Conservation (phyloP, 92 coral and sea anemone species). For the Porites cylindrica region DNA sequence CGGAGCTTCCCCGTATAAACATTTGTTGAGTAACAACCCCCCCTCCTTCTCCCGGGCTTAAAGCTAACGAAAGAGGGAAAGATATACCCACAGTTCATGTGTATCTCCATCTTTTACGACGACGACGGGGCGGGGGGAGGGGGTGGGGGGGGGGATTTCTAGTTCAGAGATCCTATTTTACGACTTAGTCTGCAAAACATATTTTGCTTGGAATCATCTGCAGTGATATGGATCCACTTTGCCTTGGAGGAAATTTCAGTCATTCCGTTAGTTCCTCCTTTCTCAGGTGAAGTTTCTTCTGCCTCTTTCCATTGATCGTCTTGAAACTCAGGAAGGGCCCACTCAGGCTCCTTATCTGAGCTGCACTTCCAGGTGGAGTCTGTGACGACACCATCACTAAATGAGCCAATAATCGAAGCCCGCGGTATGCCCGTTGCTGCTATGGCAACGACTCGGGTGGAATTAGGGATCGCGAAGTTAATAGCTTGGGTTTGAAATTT, state of each 20-base stretch:
- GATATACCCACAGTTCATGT: too few species aligned
- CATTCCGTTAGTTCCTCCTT: background rate
- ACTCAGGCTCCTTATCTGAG: background rate
- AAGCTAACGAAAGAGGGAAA: too few species aligned
- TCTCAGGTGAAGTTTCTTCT: background rate
- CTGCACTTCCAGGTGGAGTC: conserved; percentile 21
- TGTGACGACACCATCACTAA: conserved; percentile 36
- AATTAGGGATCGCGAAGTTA: background rate
- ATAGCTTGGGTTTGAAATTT: background rate
- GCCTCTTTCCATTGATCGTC: conserved; percentile 5
- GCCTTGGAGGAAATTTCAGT: background rate
- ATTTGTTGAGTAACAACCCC: too few species aligned
- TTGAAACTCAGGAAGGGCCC: conserved; percentile 10
- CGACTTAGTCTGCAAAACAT: conserved; percentile 27
- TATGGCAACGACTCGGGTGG: conserved; percentile 17
- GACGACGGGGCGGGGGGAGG: too few species aligned
- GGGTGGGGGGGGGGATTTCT: too few species aligned
- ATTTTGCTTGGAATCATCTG: background rate
- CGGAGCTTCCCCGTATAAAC: too few species aligned
- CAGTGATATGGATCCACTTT: conserved; percentile 20
- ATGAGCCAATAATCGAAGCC: conserved; percentile 29
- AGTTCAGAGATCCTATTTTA: background rate
- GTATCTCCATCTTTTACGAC: too few species aligned
- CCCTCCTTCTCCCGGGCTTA: too few species aligned
- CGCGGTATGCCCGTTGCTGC: background rate